Evolutionary conservation across 1,140 invertebrate species (phyloP), one percentile per base, ranked within the genome.

Genomic region (Pogonomyrmex barbatus): DNA sequence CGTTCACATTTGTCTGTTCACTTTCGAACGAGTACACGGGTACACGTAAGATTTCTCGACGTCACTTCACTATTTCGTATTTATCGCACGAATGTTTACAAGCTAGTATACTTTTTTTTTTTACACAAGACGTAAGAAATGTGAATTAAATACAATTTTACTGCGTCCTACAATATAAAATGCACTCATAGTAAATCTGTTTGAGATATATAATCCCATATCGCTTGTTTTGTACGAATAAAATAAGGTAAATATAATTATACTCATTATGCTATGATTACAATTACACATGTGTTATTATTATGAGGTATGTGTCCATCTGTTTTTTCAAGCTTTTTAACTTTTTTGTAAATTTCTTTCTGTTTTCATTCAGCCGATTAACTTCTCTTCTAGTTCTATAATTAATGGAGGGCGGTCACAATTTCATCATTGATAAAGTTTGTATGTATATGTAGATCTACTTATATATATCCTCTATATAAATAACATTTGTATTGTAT

Each of bases 221-320:
- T 89, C 88, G 58, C 87, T 86, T 85, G 78, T 88, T 89, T 54
- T 56, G 89, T 30, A 45, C 88, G 71, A 85, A 81, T 89, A 91
- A 91, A 71, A 85, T 91, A 92, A 92, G 90, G 78, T 92, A 92
- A 90, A 67, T 83, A 87, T 89, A 91, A 78, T 58, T 89, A 85
- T 88, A 87, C 85, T 89, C 75, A 89, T 87, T 30, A 73, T 91
- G 62, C 73, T 91, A 91, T 60, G 47, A 76, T 88, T 91, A 39
- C 91, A 89, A 91, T 71, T 93, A 91, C 92, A 91, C 89, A 88
- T 92, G 89, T 93, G 90, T 90, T 93, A 90, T 89, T 88, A 89
- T 93, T 93, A 84, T 85, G 89, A 92, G 86, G 73, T 90, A 90
- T 92, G 89, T 70, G 85, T 92, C 86, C 88, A 79, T 89, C 77